phyloP scores from a whole-genome alignment of 2,888 invertebrate genomes.

The Perdita meconis region DNA sequence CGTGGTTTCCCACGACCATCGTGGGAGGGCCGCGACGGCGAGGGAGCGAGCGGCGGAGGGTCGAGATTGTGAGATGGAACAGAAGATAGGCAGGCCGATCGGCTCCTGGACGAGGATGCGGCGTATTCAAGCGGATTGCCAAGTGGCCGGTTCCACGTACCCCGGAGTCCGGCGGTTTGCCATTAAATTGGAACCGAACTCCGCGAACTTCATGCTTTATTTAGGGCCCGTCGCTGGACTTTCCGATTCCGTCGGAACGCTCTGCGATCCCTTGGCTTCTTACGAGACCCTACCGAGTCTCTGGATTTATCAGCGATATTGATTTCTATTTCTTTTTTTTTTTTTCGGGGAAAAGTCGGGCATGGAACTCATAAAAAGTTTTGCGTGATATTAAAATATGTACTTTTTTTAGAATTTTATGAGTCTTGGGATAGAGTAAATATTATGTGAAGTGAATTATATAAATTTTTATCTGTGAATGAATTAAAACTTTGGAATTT shows the following conservation, averaged over 20 bases:
- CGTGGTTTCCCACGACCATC: conserved; percentile 72
- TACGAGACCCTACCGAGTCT: too few species aligned
- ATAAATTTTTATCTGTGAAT: too few species aligned
- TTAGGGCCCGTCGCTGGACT: conserved; percentile 48
- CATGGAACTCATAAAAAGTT: too few species aligned
- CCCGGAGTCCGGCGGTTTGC: conserved; percentile 48
- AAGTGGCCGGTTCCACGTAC: conserved; percentile 62
- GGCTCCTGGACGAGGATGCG: conserved; percentile 64
- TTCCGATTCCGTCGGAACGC: conserved; percentile 26
- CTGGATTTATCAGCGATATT: too few species aligned
- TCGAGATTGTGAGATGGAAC: conserved; percentile 70
- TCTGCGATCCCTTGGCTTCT: not conserved
- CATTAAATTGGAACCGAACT: conserved; percentile 64
- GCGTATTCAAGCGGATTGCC: conserved; percentile 72
- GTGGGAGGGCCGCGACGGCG: conserved; percentile 49
- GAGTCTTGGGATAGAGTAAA: too few species aligned
- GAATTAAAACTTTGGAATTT: too few species aligned
- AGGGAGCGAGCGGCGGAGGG: conserved; percentile 9
- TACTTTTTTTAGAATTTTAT: too few species aligned
- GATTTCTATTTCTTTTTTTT: too few species aligned
- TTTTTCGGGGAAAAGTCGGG: too few species aligned
- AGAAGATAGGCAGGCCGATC: conserved; percentile 73
- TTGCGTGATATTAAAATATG: too few species aligned
- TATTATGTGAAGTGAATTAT: too few species aligned
- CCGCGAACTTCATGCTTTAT: conserved; percentile 60